Evolutionary conservation across 2,113 vertebrate genomes (phyloP).

Genomic region (Lepisosteus osseus): DNA sequence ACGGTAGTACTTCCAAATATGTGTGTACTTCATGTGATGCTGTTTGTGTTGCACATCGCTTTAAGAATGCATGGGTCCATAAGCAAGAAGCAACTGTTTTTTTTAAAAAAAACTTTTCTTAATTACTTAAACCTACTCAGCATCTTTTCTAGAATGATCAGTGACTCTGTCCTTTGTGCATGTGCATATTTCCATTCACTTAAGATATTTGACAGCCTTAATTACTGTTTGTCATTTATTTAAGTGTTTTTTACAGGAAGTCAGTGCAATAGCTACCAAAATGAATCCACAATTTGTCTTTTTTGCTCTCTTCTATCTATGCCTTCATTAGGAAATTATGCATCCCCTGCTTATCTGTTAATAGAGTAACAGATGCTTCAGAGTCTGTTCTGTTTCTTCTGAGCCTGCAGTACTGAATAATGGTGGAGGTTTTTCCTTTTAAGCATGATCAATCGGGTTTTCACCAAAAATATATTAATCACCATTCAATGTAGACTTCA

Average conservation of each 20-base stretch:
- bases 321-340: slow-evolving; percentile 16
- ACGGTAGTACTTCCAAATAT: too few relatives aligned
- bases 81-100: too few relatives aligned
- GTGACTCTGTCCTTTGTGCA: slow-evolving; percentile 21
- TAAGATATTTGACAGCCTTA: slow-evolving; percentile 26
- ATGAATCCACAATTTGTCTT: slow-evolving; percentile 28
- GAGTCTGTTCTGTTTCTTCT: too few relatives aligned
- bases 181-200: slow-evolving; percentile 23
- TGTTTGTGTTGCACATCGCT: too few relatives aligned
- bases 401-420: too few relatives aligned
- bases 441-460: too few relatives aligned
- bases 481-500: too few relatives aligned
- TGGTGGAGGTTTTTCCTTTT: too few relatives aligned
- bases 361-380: neutral
- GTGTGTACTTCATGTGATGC: too few relatives aligned
- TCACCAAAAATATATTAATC: too few relatives aligned
- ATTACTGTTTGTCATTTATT: slow-evolving; percentile 36
- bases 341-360: slow-evolving; percentile 18
- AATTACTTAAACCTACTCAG: slow-evolving; percentile 21
- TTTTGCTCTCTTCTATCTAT: slow-evolving; percentile 23
- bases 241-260: slow-evolving; percentile 21
- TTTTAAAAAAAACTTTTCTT: slow-evolving; percentile 18
- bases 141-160: slow-evolving; percentile 19
- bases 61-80: too few relatives aligned
- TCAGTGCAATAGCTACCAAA: slow-evolving; percentile 22